Base-by-base conservation (phyloP, 2,113 vertebrate species). In the Dicaeum eximium region DNA sequence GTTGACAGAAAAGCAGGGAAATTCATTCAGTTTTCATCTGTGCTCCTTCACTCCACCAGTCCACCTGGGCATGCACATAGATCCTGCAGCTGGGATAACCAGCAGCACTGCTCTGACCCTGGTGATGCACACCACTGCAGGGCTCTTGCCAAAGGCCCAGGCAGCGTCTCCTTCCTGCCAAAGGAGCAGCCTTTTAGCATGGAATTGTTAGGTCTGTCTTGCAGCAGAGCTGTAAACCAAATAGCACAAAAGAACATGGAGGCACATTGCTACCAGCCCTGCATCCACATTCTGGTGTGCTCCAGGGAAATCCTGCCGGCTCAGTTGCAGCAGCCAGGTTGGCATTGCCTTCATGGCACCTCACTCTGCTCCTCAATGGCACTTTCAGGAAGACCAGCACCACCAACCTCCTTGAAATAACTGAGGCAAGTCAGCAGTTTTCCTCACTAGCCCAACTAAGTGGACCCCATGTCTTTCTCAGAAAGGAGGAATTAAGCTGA, bases 201-300 rank as follows among this genome's bases (percentile, higher is more conserved):
- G 8, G 61, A 44, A 75, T 27, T 57, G 37, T 60, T 42, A 20
- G 9, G 15, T 37, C 60, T 70, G 12, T 22, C 77, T 79, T 80
- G 37, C 48, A 71, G 51, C 5, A 50, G 35, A 37, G 28, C 37
- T 75, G 24, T 21, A 31, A 90, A 62, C 28, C 62, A 67, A 79
- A 71, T 0, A 48, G 50, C 50, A 69, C 58, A 22, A 24, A 75
- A 42, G 37, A 75, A 44, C 50, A 25, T 2, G 4, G 50, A 87
- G 40, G 42, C 45, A 65, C 78, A 25, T 65, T 25, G 48, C n/a
- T 40, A 70, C 18, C 4, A 1, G 42, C 25, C 70, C 31, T 5
- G 1, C 1, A 1, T 45, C 37, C 42, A 25, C 2, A 1, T 27
- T 69, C 21, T 58, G 60, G 10, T 42, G 42, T 24, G 80, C 66